Percentiles rank a stretch among this genome's conserved stretches.
phyloP scores from a whole-genome alignment of 2,113 vertebrate genomes.

The Archilochus colubris region DNA sequence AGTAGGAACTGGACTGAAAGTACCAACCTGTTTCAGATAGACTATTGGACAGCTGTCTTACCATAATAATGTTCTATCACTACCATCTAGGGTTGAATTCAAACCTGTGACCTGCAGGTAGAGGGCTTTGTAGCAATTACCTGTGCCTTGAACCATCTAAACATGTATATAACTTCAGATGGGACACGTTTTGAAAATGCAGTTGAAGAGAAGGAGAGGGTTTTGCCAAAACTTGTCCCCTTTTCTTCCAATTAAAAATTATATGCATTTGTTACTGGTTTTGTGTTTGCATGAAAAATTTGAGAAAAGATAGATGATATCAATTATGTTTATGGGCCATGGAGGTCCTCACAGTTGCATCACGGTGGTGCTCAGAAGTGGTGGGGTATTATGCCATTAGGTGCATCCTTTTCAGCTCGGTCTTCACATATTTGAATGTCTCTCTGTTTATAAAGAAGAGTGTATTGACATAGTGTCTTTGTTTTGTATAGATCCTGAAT shows the following conservation, averaged over 20 bases:
- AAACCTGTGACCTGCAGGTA: not conserved
- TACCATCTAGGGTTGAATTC: not conserved
- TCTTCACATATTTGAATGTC: not conserved
- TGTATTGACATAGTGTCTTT: conserved; percentile 29
- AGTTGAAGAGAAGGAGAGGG: not conserved
- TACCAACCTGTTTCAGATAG: conserved; percentile 5
- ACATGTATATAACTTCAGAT: not conserved
- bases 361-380: not conserved
- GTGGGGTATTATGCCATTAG: not conserved
- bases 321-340: not conserved
- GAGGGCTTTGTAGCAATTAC: not conserved
- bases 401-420: not conserved
- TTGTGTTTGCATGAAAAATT: not conserved
- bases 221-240: not conserved
- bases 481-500: conserved; percentile 62
- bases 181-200: not conserved
- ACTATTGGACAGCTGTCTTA: not conserved
- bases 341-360: not conserved
- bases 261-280: not conserved
- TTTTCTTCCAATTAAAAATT: not conserved
- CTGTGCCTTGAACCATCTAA: not conserved
- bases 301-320: not conserved
- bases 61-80: not conserved
- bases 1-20: not conserved
- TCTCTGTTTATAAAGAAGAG: not conserved